A percentile compares a stretch with the other conserved stretches of the same genome.
phyloP scores from a whole-genome alignment of 2,113 vertebrate species.

The Chaetodon auriga region DNA sequence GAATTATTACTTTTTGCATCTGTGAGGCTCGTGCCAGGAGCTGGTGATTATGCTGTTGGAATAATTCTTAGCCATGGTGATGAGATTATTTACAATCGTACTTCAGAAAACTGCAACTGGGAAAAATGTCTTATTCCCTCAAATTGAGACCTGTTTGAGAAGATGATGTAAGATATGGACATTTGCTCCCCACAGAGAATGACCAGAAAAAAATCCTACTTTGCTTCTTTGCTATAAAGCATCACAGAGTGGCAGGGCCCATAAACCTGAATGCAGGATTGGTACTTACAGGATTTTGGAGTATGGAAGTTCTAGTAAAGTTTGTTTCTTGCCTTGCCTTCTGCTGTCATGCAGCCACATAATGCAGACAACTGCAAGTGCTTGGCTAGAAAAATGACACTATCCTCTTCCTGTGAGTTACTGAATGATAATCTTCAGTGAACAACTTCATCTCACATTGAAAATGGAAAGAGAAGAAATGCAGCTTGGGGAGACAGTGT shows the following conservation, averaged over 20 bases:
- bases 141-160: background rate
- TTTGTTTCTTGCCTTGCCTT: background rate
- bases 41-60: background rate
- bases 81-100: too few relatives aligned
- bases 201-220: too few relatives aligned
- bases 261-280: background rate
- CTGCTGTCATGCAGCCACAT: background rate
- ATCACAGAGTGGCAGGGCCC: background rate
- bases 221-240: background rate
- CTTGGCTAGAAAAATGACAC: background rate
- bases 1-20: background rate
- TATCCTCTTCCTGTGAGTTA: background rate
- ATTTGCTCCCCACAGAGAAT: too few relatives aligned
- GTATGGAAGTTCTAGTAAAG: background rate
- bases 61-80: background rate
- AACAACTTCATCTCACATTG: conserved; percentile 4
- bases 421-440: conserved; percentile 15
- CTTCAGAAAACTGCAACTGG: background rate
- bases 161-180: too few relatives aligned
- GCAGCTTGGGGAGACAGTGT: background rate
- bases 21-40: background rate
- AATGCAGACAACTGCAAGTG: background rate
- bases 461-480: conserved; percentile 14
- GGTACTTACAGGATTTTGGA: background rate
- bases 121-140: background rate